Evolutionary conservation across 2,888 invertebrate species (phyloP).

Genomic region (Gastracanthus pulcherrimus): DNA sequence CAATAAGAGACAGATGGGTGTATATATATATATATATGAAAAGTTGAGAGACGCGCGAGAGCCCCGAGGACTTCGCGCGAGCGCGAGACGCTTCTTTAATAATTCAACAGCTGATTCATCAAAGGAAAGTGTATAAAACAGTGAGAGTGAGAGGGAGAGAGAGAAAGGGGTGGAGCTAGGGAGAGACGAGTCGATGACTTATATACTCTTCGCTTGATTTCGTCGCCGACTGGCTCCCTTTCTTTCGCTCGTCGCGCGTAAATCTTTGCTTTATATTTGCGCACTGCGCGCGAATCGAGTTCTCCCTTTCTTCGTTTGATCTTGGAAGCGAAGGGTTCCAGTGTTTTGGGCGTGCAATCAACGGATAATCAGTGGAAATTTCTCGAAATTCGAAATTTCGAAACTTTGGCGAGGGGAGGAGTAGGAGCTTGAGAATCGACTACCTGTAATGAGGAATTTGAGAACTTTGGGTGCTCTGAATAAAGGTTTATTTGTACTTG

Average conservation of each 20-base stretch:
- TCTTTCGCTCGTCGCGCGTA: background rate
- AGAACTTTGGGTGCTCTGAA: no score
- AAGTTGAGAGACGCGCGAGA: slow-evolving; percentile 25
- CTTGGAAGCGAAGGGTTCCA: no score
- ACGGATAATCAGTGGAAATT: no score
- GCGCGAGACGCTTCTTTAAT: slow-evolving; percentile 55
- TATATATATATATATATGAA: slow-evolving; percentile 10
- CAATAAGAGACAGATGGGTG: background rate
- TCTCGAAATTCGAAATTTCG: no score
- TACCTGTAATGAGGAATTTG: no score
- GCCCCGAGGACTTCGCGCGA: slow-evolving; percentile 18
- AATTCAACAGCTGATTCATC: slow-evolving; percentile 62
- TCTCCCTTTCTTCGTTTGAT: background rate
- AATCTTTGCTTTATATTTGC: background rate
- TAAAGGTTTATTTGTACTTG: no score
- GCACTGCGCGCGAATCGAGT: background rate
- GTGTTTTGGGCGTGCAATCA: no score
- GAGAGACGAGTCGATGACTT: slow-evolving; percentile 31
- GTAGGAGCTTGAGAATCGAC: no score
- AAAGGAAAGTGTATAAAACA: slow-evolving; percentile 55
- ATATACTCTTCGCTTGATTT: background rate
- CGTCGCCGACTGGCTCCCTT: background rate
- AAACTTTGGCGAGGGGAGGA: no score
- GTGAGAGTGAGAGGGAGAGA: background rate
- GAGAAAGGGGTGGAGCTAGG: slow-evolving; percentile 1